Conservation (phyloP, 2,113 vertebrate species). For the Trematomus loennbergii region DNA sequence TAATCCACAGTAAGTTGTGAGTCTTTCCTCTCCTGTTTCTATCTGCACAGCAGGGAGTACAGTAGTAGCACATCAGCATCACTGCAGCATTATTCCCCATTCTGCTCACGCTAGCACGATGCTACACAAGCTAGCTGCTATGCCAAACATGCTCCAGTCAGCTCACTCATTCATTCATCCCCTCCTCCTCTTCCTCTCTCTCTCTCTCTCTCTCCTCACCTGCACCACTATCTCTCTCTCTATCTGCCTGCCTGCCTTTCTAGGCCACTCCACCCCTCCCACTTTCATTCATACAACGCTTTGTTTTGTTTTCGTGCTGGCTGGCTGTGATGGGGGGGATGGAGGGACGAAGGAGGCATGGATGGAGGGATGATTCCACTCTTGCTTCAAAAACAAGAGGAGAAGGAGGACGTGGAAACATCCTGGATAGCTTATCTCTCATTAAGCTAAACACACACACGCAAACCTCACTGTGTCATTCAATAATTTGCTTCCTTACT, state of each 20-base stretch:
- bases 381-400: slow-evolving; percentile 60
- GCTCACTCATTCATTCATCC: slow-evolving; percentile 69
- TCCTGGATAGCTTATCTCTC: slow-evolving; percentile 64
- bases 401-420: slow-evolving; percentile 49
- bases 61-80: slow-evolving; percentile 4
- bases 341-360: slow-evolving; percentile 14
- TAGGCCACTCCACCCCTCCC: slow-evolving; percentile 78
- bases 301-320: slow-evolving; percentile 79
- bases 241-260: slow-evolving; percentile 76
- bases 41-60: neutral
- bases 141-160: slow-evolving; percentile 67
- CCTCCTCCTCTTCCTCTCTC: slow-evolving; percentile 46
- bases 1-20: neutral
- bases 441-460: slow-evolving; percentile 61
- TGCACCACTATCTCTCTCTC: slow-evolving; percentile 73
- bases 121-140: slow-evolving; percentile 55
- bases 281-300: slow-evolving; percentile 81
- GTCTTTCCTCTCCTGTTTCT: neutral
- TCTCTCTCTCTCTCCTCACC: slow-evolving; percentile 62
- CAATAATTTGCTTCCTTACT: slow-evolving; percentile 41
- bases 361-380: slow-evolving; percentile 65
- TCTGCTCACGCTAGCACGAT: slow-evolving; percentile 46
- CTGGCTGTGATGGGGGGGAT: slow-evolving; percentile 30
- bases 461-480: slow-evolving; percentile 46
- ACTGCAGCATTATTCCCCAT: slow-evolving; percentile 49